Evolutionary conservation across 2,797 vertebrate species (phyloP).

Genomic region (Odontamblyopus lacepedii): DNA sequence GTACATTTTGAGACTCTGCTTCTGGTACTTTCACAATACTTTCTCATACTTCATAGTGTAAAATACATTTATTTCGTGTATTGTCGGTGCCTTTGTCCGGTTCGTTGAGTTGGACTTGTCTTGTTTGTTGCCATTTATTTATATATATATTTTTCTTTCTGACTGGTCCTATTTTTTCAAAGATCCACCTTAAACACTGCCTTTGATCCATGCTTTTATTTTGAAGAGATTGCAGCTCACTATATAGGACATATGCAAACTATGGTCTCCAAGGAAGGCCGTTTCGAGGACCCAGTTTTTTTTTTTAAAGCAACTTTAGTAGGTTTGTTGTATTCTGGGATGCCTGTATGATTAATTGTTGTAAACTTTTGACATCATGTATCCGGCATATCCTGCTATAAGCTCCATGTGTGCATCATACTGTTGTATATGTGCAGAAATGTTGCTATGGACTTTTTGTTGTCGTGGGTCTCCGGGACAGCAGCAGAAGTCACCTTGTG

Average conservation of each 20-base stretch:
- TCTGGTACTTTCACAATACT: constrained; percentile 57
- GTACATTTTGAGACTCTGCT: constrained; percentile 53
- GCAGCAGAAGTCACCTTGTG: constrained; percentile 62
- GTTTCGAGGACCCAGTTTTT: constrained; percentile 27
- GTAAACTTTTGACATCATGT: constrained; percentile 36
- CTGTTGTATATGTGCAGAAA: constrained; percentile 41
- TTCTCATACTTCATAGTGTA: constrained; percentile 68
- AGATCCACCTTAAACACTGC: constrained; percentile 60
- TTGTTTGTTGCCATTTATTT: constrained; percentile 55
- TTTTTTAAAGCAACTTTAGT: constrained; percentile 4
- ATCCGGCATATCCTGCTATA: constrained; percentile 40
- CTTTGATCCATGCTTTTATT: constrained; percentile 38
- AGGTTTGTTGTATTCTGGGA: constrained; percentile 15
- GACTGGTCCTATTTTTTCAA: constrained; percentile 56
- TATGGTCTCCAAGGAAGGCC: constrained; percentile 33
- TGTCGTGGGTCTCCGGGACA: constrained; percentile 58
- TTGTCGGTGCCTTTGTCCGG: constrained; percentile 76
- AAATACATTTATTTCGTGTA: constrained; percentile 68
- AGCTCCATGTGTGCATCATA: constrained; percentile 25
- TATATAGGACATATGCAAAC: constrained; percentile 39
- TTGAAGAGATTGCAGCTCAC: constrained; percentile 36
- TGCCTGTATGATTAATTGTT: constrained; percentile 8
- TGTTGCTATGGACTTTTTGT: constrained; percentile 55
- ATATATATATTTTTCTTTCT: constrained; percentile 34
- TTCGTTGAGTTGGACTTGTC: constrained; percentile 68